phyloP scores from a whole-genome alignment of 1,140 invertebrate species.

The Trichoplusia ni region DNA sequence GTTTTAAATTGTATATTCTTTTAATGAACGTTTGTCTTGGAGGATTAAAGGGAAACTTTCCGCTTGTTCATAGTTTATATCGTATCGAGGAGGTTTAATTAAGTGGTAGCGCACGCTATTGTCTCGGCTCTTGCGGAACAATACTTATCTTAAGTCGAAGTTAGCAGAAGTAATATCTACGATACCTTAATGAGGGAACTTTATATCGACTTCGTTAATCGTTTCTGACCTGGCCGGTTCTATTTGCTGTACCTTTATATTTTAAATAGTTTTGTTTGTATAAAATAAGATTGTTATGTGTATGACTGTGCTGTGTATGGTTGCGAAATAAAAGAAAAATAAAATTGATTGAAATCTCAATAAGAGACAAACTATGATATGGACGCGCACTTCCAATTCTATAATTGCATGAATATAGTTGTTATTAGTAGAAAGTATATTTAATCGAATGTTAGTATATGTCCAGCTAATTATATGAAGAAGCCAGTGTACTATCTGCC shows the following conservation, averaged over 20 bases:
- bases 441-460: background rate
- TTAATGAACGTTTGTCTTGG: constrained; percentile 46
- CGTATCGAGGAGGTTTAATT: constrained; percentile 69
- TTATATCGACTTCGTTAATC: constrained; percentile 77
- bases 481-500: constrained; percentile 40
- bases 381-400: constrained; percentile 55
- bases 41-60: constrained; percentile 57
- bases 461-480: background rate
- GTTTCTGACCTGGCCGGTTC: constrained; percentile 58
- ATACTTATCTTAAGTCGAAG: constrained; percentile 75
- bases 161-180: constrained; percentile 76
- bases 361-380: constrained; percentile 45
- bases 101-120: constrained; percentile 75
- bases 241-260: constrained; percentile 34
- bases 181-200: constrained; percentile 80
- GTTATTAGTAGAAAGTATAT: constrained; percentile 45
- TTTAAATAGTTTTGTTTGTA: constrained; percentile 25
- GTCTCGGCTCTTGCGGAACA: constrained; percentile 72
- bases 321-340: constrained; percentile 29
- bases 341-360: constrained; percentile 39
- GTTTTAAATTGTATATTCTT: constrained; percentile 26
- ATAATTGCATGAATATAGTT: constrained; percentile 40
- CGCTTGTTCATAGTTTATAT: constrained; percentile 50
- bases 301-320: constrained; percentile 26
- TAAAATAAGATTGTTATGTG: constrained; percentile 31